Evolutionary conservation across 2,113 vertebrate species (phyloP).

Genomic region (Gambusia affinis): DNA sequence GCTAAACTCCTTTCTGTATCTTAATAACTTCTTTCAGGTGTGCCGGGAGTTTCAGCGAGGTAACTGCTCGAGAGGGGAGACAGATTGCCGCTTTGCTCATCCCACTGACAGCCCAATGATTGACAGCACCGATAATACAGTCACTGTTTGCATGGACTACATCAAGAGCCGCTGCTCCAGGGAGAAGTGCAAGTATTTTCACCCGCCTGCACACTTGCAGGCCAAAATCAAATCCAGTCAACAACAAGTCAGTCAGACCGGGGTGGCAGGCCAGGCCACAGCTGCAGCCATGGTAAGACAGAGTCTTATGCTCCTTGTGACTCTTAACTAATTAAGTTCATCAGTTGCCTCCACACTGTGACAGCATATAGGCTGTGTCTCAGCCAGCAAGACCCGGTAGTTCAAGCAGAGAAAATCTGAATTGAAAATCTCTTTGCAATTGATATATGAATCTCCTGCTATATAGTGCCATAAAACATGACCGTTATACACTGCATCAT

Average conservation of each 20-base stretch:
- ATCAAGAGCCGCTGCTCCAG: slow-evolving; percentile 99
- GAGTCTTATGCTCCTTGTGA: not conserved
- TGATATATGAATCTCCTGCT: not conserved
- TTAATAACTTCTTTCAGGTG: slow-evolving; percentile 78
- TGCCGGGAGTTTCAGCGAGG: slow-evolving; percentile 97
- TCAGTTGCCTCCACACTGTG: not conserved
- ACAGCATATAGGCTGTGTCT: not conserved
- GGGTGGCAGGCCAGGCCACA: slow-evolving; percentile 89
- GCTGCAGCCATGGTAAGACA: slow-evolving; percentile 93
- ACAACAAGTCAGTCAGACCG: slow-evolving; percentile 93
- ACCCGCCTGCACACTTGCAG: slow-evolving; percentile 98
- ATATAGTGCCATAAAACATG: too few species aligned
- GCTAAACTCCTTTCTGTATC: not conserved
- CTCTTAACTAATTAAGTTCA: not conserved
- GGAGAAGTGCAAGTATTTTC: slow-evolving; percentile 99
- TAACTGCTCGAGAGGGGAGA: slow-evolving; percentile 94
- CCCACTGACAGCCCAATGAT: slow-evolving; percentile 96
- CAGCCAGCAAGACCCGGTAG: not conserved
- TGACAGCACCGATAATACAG: slow-evolving; percentile 94
- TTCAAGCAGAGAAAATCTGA: not conserved
- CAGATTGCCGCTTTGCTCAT: slow-evolving; percentile 96
- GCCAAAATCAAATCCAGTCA: slow-evolving; percentile 98
- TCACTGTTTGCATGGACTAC: slow-evolving; percentile 99
- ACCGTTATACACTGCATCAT: not conserved
- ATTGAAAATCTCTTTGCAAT: not conserved